Evolutionary conservation across 2,888 invertebrate species (phyloP), one percentile per base, ranked within the genome.

Genomic region (Sepioteuthis lessoniana): DNA sequence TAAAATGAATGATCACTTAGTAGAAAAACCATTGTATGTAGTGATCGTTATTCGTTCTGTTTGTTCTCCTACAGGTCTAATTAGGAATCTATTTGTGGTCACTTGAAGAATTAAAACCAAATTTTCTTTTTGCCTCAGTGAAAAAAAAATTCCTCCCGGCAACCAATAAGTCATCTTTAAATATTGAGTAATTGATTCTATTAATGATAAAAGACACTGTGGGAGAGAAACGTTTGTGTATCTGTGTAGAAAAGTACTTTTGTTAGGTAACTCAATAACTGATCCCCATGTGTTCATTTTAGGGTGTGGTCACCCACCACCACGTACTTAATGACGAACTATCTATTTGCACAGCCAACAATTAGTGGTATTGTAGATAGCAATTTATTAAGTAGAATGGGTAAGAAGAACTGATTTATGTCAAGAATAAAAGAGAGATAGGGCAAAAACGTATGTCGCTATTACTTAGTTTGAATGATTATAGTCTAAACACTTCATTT

Each of bases 21-120:
- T n/a, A 13, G 4, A n/a, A 16, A 8, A 10, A 76, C n/a, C 16
- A 13, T 19, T n/a, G 76, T n/a, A 31, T 10, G 60, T 8, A 8
- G 60, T 28, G 31, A n/a, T 76, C 76, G 10, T 16, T 35, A 76
- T n/a, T 76, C 76, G 76, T 35, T n/a, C n/a, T 35, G n/a, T 25
- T 76, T 76, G 76, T 76, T 76, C n/a, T 5, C n/a, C 76, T 31
- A 76, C 76, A 76, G 31, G n/a, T 76, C 76, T 76, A 35, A 76
- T 76, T 76, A 76, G 76, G 19, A 76, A n/a, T n/a, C 76, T 76
- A 76, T 76, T 76, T 76, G n/a, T 76, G 76, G n/a, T 19, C 76
- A 76, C 76, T 76, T 76, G 76, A 76, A 35, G 76, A 76, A 76
- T 76, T n/a, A n/a, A 76, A 76, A n/a, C n/a, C 76, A n/a, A 76